Conservation (phyloP, 2,797 vertebrate genomes). For the Trachurus trachurus region DNA sequence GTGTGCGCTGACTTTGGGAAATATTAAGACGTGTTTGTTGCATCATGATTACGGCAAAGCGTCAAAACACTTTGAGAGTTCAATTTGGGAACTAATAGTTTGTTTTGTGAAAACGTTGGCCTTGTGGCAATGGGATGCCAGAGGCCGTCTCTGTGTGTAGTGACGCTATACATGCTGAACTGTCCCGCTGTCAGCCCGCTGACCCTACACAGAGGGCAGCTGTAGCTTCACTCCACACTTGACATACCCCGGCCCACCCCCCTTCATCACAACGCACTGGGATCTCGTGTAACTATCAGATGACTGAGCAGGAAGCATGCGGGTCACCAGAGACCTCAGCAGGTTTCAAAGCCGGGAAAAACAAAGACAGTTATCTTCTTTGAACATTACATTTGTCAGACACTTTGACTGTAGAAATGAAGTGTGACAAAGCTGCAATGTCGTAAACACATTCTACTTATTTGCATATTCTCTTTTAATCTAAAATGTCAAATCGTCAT, state of each 20-base stretch:
- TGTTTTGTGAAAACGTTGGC: slow-evolving; percentile 18
- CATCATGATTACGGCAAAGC: slow-evolving; percentile 32
- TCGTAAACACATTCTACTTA: too few species aligned
- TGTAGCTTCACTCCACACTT: slow-evolving; percentile 51
- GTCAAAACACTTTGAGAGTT: neutral
- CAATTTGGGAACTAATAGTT: neutral
- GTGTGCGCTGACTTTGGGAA: slow-evolving; percentile 2
- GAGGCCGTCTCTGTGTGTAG: slow-evolving; percentile 25
- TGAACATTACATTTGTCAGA: too few species aligned
- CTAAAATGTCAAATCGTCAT: too few species aligned
- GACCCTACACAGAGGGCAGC: slow-evolving; percentile 40
- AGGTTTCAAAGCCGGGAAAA: slow-evolving; percentile 16
- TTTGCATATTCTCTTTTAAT: too few species aligned
- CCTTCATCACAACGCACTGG: slow-evolving; percentile 28
- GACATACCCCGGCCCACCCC: slow-evolving; percentile 29
- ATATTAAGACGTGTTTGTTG: slow-evolving; percentile 23
- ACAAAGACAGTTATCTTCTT: neutral
- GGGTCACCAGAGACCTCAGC: neutral
- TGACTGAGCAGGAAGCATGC: too few species aligned
- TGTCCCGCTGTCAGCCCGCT: slow-evolving; percentile 32
- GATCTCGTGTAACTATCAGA: too few species aligned
- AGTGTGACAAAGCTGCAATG: too few species aligned
- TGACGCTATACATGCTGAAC: slow-evolving; percentile 35
- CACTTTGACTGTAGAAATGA: too few species aligned
- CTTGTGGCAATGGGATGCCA: slow-evolving; percentile 10